Base-by-base conservation (phyloP, 2,113 vertebrate genomes). In the Anhinga anhinga region DNA sequence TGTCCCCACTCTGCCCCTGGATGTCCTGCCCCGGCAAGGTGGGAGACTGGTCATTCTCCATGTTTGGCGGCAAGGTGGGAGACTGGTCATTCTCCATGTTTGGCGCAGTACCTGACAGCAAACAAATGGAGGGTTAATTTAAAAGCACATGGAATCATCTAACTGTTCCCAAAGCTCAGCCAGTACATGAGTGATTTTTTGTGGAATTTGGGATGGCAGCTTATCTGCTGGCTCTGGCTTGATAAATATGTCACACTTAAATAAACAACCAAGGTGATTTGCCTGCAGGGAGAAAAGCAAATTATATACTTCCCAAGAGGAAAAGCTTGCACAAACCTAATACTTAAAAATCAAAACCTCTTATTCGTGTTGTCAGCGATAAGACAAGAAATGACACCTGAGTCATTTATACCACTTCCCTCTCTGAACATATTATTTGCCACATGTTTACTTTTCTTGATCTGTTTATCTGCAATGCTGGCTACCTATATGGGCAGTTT, bases 51-150 rank as follows among this genome's bases (percentile, higher is more conserved):
- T 96, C 85, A 16, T 92, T 94, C 95, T 99, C 99, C 99, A 99
- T 99, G 72, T 47, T 81, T 95, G 44, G 45, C 77, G 82, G 56
- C 1, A 32, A 69, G 18, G 81, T 36, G 34, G 93, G 52, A 70
- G 83, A 61, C 40, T 97, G 97, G 53, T 96, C 85, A 16, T 92
- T 94, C 95, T 99, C 99, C 99, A 99, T 99, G 72, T 47, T 81
- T 95, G 44, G 45, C 77, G 82, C 32, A 45, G 65, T 58, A 76
- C 56, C 98, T 98, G 77, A 29, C 50, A 86, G 61, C n/a, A 97
- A 95, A 84, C 52, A 97, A 65, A 96, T 36, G 27, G 34, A 91
- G 13, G 20, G 58, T 96, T 95, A 90, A 93, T 50, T 66, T 89
- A 82, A 90, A 95, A 87, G 17, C n/a, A 70, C 11, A 44, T 4